Evolutionary conservation across 2,797 vertebrate species (phyloP), one percentile per base, ranked within the genome.

Genomic region (Lateolabrax maculatus): DNA sequence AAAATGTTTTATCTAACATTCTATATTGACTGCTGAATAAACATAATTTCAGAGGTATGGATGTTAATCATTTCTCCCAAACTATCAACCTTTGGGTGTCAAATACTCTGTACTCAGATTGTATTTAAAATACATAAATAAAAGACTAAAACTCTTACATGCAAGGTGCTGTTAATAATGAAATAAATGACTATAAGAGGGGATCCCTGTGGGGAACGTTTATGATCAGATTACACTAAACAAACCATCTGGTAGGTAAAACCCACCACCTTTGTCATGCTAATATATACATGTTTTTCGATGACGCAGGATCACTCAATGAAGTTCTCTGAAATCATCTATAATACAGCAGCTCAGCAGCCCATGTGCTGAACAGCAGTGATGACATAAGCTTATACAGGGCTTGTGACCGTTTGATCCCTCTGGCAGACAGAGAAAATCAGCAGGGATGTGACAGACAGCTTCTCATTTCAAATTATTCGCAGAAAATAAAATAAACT

Each of bases 11-110:
- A 94, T 93, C 85, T 91, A 90, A 93, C 90, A 87, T 92, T 91
- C 89, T 92, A 92, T 94, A 94, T 66, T 91, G 90, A 95, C 92
- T 93, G 94, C 93, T 96, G 92, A 95, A 96, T 96, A 96, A 96
- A 96, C 88, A 85, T 92, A 88, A 90, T 88, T 93, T 94, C 90
- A 93, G 85, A 91, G 80, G 77, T 87, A 81, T 81, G 66, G 56
- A 77, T 77, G 71, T 81, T 85, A 19, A 64, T 90, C 41, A 61
- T 92, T 90, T 84, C 58, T 84, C 75, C 61, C 48, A 51, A 77
- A 60, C 19, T 46, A 21, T 52, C 44, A 36, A 51, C 63, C 60
- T 65, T 68, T 48, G 75, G 65, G 52, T 78, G 44, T 86, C 57
- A 66, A 63, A 75, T 74, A 65, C 41, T 73, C 61, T 83, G 79